Evolutionary conservation across 2,797 vertebrate species (phyloP).

Genomic region (Paguma larvata): DNA sequence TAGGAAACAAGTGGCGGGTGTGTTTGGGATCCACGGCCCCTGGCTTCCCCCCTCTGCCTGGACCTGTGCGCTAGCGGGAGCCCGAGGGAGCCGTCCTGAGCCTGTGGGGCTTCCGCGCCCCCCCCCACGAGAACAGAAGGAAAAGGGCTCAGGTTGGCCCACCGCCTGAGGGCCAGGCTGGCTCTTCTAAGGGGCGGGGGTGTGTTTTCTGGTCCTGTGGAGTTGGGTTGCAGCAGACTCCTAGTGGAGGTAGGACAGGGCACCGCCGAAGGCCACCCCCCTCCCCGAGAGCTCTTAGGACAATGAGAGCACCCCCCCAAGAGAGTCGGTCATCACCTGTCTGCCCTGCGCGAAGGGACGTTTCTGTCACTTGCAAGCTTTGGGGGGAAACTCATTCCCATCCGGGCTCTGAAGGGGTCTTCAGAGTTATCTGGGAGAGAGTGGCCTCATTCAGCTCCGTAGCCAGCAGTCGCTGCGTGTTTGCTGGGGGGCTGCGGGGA

Average conservation of each 20-base stretch:
- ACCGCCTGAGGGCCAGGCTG: rapidly evolving
- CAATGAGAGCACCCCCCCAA: rapidly evolving
- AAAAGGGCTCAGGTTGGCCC: rapidly evolving
- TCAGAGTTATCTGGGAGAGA: neutral
- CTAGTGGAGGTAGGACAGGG: no score
- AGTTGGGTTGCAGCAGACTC: neutral
- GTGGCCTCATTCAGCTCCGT: neutral
- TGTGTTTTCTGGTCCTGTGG: neutral
- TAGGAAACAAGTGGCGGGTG: neutral
- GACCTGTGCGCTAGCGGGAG: rapidly evolving
- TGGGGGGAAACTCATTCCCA: rapidly evolving
- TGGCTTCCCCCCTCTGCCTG: rapidly evolving
- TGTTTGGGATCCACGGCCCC: rapidly evolving
- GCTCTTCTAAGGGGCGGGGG: neutral
- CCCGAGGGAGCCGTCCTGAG: rapidly evolving
- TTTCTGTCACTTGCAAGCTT: neutral
- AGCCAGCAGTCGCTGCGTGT: no score
- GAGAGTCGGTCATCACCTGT: rapidly evolving
- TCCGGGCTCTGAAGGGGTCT: neutral
- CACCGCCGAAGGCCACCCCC: no score
- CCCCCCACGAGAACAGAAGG: neutral
- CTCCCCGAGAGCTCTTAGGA: neutral
- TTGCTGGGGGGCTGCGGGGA: neutral
- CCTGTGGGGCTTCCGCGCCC: neutral
- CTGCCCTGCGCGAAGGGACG: rapidly evolving